Evolutionary conservation across 2,888 invertebrate species (phyloP).

Genomic region (Melinaea menophilus): DNA sequence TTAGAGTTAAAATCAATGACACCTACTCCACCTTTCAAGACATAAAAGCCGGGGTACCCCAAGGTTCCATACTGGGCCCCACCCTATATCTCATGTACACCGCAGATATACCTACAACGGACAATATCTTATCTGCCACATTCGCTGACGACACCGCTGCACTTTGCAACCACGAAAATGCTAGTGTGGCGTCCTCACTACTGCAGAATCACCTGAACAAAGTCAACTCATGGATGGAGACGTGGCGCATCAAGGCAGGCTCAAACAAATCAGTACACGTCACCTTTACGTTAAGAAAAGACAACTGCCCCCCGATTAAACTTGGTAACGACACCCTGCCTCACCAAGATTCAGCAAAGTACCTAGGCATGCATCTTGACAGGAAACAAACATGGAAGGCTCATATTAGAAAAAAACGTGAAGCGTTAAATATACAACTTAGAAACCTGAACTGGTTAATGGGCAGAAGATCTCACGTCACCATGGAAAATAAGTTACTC

Average conservation of each 20-base stretch:
- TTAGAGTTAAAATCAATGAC: conserved; percentile 4
- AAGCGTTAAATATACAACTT: background rate
- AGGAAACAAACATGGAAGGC: too few relatives aligned
- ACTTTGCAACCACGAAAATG: too few relatives aligned
- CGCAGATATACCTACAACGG: background rate
- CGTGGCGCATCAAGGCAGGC: background rate
- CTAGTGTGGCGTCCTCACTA: too few relatives aligned
- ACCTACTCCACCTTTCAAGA: background rate
- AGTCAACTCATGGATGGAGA: too few relatives aligned
- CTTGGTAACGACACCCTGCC: too few relatives aligned
- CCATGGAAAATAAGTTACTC: too few relatives aligned
- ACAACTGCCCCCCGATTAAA: too few relatives aligned
- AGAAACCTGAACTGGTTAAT: background rate
- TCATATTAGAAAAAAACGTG: background rate
- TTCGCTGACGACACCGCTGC: background rate
- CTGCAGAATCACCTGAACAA: too few relatives aligned
- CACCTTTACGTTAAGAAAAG: too few relatives aligned
- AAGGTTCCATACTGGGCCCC: background rate
- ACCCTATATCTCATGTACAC: background rate
- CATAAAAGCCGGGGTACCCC: background rate
- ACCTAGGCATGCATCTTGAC: too few relatives aligned
- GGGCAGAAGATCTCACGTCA: background rate
- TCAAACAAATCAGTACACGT: background rate
- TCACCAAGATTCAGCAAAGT: too few relatives aligned
- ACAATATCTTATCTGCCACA: background rate